phyloP scores from a whole-genome alignment of 2,888 invertebrate genomes.

The Phymatocera aterrima region DNA sequence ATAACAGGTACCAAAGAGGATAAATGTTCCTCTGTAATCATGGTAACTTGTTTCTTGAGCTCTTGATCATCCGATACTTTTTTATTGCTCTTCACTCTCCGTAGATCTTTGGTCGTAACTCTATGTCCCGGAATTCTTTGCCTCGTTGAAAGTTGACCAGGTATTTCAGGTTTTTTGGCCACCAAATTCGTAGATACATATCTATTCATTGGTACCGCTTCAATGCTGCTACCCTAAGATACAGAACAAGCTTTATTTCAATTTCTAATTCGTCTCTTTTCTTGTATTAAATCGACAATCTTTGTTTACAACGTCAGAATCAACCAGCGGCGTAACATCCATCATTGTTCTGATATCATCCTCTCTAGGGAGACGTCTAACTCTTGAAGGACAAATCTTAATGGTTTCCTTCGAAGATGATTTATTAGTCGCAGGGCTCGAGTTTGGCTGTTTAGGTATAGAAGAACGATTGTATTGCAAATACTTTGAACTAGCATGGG shows the following conservation, averaged over 20 bases:
- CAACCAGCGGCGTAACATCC: conserved; percentile 64
- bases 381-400: conserved; percentile 48
- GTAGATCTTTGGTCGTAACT: not conserved
- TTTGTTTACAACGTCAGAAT: conserved; percentile 63
- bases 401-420: conserved; percentile 52
- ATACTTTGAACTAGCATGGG: conserved; percentile 5
- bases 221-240: conserved; percentile 49
- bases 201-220: conserved; percentile 20
- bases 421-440: conserved; percentile 53
- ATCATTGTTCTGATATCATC: conserved; percentile 71
- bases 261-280: not conserved
- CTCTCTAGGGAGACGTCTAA: conserved; percentile 61
- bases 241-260: not conserved
- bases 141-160: not conserved
- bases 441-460: conserved; percentile 54
- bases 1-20: conserved; percentile 65
- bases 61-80: conserved; percentile 50
- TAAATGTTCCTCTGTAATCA: conserved; percentile 60
- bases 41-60: conserved; percentile 49
- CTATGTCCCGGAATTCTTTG: not conserved
- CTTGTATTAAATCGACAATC: not conserved
- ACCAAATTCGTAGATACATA: conserved; percentile 9
- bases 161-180: not conserved
- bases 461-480: conserved; percentile 46
- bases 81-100: not conserved